phyloP scores from a whole-genome alignment of 2,113 vertebrate genomes.

The Phrynocephalus versicolor region DNA sequence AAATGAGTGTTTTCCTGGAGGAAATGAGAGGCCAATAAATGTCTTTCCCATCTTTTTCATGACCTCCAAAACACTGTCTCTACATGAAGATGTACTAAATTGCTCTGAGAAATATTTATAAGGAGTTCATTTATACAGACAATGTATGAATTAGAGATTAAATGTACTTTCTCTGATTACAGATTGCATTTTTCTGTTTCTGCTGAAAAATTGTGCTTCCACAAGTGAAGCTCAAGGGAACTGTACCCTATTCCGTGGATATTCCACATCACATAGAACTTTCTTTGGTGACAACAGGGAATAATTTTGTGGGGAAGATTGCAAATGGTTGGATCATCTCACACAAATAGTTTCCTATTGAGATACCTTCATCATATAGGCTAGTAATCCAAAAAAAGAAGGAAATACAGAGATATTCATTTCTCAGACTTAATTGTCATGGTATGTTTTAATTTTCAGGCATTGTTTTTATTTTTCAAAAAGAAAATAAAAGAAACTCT shows the following conservation, averaged over 20 bases:
- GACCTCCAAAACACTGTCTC: not conserved
- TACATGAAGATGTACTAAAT: not conserved
- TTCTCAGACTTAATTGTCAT: not conserved
- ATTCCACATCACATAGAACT: not conserved
- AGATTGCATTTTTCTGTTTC: not conserved
- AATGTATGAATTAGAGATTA: not conserved
- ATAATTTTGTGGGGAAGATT: not conserved
- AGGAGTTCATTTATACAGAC: not conserved
- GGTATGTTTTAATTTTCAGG: slow-evolving; percentile 11
- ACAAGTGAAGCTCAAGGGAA: not conserved
- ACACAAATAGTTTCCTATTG: not conserved
- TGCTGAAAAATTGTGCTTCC: not conserved
- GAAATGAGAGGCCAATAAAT: too few species aligned
- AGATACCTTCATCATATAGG: slow-evolving; percentile 1
- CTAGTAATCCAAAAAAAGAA: not conserved
- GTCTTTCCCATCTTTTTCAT: not conserved
- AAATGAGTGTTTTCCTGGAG: too few species aligned
- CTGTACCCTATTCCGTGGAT: not conserved
- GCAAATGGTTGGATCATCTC: not conserved
- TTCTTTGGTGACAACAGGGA: not conserved
- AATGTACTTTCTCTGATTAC: not conserved
- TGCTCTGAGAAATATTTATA: not conserved
- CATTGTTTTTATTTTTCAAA: slow-evolving; percentile 1
- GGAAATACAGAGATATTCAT: not conserved
- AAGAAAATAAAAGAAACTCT: not conserved